phyloP scores from a whole-genome alignment of 2,113 vertebrate genomes.

The Pipra filicauda region DNA sequence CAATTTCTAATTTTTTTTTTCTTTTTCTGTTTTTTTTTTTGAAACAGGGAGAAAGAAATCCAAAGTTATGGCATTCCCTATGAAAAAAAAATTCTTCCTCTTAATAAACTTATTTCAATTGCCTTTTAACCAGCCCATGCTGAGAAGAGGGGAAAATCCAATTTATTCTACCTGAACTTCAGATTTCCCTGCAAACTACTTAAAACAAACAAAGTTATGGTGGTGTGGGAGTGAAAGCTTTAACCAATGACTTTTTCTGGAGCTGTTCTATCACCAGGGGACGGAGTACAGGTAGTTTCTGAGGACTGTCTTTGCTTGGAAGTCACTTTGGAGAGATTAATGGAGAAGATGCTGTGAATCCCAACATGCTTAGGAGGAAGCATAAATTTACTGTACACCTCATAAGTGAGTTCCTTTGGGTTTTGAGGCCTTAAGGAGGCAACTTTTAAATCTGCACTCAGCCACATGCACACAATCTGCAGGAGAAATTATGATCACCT shows the following conservation, averaged over 20 bases:
- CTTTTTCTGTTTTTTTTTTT: neutral
- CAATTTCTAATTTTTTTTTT: neutral
- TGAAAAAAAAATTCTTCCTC: neutral
- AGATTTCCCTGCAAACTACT: neutral
- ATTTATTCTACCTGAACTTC: neutral
- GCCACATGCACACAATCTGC: neutral
- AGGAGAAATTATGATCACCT: neutral
- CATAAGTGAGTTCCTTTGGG: neutral
- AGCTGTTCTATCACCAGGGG: neutral
- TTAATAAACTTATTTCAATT: neutral
- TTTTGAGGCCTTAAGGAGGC: neutral
- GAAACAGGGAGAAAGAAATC: neutral
- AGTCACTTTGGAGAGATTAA: neutral
- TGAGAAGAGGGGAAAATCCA: neutral
- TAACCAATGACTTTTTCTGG: neutral
- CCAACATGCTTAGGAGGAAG: neutral
- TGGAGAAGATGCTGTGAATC: neutral
- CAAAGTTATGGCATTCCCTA: neutral
- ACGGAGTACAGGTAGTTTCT: neutral
- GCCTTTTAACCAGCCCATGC: neutral
- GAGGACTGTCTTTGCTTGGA: neutral
- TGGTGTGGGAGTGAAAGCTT: neutral
- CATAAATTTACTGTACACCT: neutral
- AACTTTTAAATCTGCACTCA: neutral
- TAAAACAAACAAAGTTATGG: neutral